These are phyloP conservation scores for Atopsyche davidsoni DNA, from an alignment of 1,140 invertebrate species.

Conservation along the genomic window DNA sequence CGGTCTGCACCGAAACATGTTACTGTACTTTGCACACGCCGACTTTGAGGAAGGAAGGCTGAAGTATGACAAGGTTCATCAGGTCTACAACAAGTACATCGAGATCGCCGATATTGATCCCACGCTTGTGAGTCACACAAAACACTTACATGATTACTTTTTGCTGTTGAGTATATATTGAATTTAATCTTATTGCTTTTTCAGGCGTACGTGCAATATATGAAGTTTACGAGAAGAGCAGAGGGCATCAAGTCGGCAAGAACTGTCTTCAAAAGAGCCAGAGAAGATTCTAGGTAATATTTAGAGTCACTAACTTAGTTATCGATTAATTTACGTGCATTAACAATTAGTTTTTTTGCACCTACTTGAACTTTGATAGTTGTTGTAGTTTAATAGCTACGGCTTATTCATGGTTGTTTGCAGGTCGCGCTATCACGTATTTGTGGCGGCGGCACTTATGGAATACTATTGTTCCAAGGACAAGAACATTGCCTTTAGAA, in stretches of 20 bases:
- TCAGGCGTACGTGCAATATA: conserved; percentile 95
- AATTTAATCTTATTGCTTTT: conserved; percentile 33
- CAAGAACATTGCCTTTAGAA: conserved; percentile 95
- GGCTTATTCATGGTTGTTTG: conserved; percentile 1
- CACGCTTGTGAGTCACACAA: conserved; percentile 74
- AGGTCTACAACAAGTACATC: conserved; percentile 90
- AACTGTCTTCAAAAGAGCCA: conserved; percentile 88
- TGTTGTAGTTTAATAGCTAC: neutral
- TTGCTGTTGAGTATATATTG: too few species aligned
- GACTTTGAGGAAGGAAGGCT: conserved; percentile 97
- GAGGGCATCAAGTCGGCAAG: conserved; percentile 97
- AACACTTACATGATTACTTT: too few species aligned
- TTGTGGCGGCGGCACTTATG: conserved; percentile 94
- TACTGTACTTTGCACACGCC: conserved; percentile 96
- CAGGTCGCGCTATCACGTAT: conserved; percentile 84
- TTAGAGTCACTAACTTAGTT: too few species aligned
- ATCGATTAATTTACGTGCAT: neutral
- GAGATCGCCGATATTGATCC: conserved; percentile 88
- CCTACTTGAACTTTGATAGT: neutral
- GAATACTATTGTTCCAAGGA: conserved; percentile 99
- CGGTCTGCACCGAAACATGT: conserved; percentile 83
- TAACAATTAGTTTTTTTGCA: neutral
- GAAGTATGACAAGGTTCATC: conserved; percentile 95
- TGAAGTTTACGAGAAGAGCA: conserved; percentile 95
- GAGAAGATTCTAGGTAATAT: conserved; percentile 73